Evolutionary conservation across 2,888 invertebrate genomes (phyloP).

Genomic region (Creontiades dilutus): DNA sequence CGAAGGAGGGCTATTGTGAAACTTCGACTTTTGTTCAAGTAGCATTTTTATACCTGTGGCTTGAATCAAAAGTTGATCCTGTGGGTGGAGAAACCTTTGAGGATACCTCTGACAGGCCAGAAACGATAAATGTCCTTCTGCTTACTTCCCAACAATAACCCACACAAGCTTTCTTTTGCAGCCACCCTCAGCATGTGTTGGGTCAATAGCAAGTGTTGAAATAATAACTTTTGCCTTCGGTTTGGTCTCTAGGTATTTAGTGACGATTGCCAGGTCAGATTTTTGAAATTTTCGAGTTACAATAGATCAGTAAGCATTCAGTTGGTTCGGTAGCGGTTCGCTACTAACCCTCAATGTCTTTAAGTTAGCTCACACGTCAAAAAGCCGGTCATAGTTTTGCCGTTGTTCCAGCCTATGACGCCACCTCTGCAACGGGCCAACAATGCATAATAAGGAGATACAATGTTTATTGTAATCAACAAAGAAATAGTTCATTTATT

Average conservation of each 20-base stretch:
- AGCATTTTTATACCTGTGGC: no score
- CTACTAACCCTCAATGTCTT: background rate
- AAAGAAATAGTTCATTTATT: no score
- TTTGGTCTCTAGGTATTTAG: constrained; percentile 46
- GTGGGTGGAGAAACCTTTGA: constrained; percentile 7
- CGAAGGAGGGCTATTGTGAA: no score
- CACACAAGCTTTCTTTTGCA: background rate
- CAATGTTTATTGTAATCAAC: no score
- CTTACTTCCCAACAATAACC: background rate
- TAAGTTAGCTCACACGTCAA: no score
- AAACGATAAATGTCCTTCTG: constrained; percentile 35
- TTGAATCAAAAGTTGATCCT: background rate
- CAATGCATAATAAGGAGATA: no score
- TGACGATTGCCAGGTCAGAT: constrained; percentile 58
- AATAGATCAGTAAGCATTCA: background rate
- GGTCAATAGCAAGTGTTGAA: constrained; percentile 64
- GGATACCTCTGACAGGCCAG: background rate
- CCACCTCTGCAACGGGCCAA: no score
- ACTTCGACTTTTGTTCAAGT: no score
- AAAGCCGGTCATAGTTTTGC: no score
- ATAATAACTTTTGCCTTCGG: constrained; percentile 54
- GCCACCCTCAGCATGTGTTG: constrained; percentile 61
- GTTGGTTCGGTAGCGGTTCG: background rate
- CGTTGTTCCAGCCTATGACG: no score
- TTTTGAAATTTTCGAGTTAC: background rate